Evolutionary conservation across 2,113 vertebrate species (phyloP), one percentile per base, ranked within the genome.

Genomic region (Notiomystis cincta): DNA sequence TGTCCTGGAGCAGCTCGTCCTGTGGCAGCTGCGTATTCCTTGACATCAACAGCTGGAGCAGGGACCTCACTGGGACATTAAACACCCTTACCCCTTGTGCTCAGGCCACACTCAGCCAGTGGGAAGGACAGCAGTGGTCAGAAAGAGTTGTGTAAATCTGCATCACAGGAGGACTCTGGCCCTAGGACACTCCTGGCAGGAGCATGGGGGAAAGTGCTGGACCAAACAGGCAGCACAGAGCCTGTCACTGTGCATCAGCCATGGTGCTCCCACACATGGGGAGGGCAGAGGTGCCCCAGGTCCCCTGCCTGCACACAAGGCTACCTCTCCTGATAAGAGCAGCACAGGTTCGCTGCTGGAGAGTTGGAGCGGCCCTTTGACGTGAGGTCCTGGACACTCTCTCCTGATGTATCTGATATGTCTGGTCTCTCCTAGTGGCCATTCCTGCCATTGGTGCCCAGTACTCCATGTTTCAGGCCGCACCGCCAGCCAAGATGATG

Each of bases 391-490:
- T 85, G 45, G 24, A 60, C 56, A 20, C 3, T n/a, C 21, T 37
- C 23, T 65, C 13, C 9, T 4, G 20, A 23, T 1, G 0, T n/a
- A 62, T 69, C 24, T 70, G 33, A 25, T 40, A 15, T 37, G 37
- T 97, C 65, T 97, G 22, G 70, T 97, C 80, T 97, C 64, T 97
- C 93, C 61, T 97, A 99, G 99, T 99, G 98, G 98, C 98, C 82
- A 98, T 99, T 93, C 98, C 98, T 57, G 96, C 98, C 66, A 98
- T 99, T 3, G 97, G 99, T 69, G 98, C 98, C 38, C 99, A 99
- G 96, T 99, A 99, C 97, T 99, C 99, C 92, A 95, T 99, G 97
- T 99, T 99, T 92, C 99, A 99, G 87, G 94, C 99, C 0, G 97
- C 98, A 10, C 98, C 99, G 0, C 94, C 98, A 14, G 98, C 98